phyloP scores from a whole-genome alignment of 2,888 invertebrate genomes.

The Subacronicta megacephala region DNA sequence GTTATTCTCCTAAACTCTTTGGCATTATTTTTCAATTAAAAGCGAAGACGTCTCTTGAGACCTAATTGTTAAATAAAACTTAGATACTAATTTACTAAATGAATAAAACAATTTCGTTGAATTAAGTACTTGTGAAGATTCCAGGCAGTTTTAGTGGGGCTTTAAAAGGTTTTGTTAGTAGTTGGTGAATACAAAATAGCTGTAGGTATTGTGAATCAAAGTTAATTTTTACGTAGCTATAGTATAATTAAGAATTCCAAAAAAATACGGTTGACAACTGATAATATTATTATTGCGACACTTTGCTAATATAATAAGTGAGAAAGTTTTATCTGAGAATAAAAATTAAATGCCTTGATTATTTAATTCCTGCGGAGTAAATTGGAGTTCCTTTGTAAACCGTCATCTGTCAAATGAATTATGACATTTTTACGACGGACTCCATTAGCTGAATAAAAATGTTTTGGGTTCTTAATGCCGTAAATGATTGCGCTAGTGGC shows the following conservation, averaged over 20 bases:
- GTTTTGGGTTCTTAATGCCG: conserved; percentile 64
- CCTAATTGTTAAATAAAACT: conserved; percentile 69
- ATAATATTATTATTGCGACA: conserved; percentile 20
- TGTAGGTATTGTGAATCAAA: conserved; percentile 12
- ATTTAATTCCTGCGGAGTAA: conserved; percentile 69
- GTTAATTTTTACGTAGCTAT: conserved; percentile 14
- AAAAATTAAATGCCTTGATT: conserved; percentile 70
- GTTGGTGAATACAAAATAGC: conserved; percentile 41
- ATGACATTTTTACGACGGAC: conserved; percentile 72
- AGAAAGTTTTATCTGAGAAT: conserved; percentile 60
- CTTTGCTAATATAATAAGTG: conserved; percentile 55
- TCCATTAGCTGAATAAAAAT: conserved; percentile 74
- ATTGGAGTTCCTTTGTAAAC: conserved; percentile 69
- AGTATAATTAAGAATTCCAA: conserved; percentile 9
- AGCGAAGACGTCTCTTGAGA: conserved; percentile 67
- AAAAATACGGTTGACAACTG: conserved; percentile 11
- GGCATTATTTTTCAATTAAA: conserved; percentile 57
- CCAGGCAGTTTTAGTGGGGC: conserved; percentile 39
- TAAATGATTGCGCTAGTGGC: conserved; percentile 54
- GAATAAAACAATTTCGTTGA: conserved; percentile 70
- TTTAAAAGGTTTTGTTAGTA: conserved; percentile 54
- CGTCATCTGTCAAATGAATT: conserved; percentile 78
- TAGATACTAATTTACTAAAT: conserved; percentile 81
- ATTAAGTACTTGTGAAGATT: conserved; percentile 63
- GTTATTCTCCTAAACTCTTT: conserved; percentile 16